phyloP scores from a whole-genome alignment of 2,888 invertebrate species.

The Coremacera marginata region DNA sequence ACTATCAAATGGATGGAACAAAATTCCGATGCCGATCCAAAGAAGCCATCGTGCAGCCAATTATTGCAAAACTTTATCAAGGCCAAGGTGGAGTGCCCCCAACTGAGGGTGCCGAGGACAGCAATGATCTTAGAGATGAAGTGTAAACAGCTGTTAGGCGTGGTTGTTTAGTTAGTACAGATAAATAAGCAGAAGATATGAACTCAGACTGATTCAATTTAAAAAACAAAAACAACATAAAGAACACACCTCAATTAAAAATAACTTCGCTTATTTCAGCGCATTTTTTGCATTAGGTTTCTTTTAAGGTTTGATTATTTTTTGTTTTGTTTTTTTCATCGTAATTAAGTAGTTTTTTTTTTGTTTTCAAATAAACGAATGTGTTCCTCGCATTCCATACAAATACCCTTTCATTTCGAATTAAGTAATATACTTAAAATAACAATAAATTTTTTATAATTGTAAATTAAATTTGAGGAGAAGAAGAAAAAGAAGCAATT shows the following conservation, averaged over 20 bases:
- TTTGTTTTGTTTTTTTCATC: constrained; percentile 39
- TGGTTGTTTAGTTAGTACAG: constrained; percentile 7
- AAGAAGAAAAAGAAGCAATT: not conserved
- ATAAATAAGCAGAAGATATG: constrained; percentile 12
- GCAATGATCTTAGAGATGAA: constrained; percentile 86
- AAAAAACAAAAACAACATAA: constrained; percentile 42
- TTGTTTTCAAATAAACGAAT: constrained; percentile 44
- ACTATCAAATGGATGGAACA: constrained; percentile 98
- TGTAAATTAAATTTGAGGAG: not conserved
- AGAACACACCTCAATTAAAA: constrained; percentile 38
- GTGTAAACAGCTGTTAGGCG: constrained; percentile 71
- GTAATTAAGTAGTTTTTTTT: constrained; percentile 8
- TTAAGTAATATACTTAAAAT: not conserved
- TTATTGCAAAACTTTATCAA: constrained; percentile 96
- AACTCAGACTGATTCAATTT: constrained; percentile 62
- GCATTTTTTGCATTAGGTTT: constrained; percentile 21
- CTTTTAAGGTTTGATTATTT: constrained; percentile 30
- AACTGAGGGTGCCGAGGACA: constrained; percentile 75
- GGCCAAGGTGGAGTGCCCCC: constrained; percentile 85
- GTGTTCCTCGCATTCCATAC: constrained; percentile 53
- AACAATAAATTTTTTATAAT: not conserved
- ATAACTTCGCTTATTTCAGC: constrained; percentile 33
- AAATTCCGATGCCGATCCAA: constrained; percentile 91
- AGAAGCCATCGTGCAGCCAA: constrained; percentile 95
- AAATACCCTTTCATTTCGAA: not conserved